Evolutionary conservation across 2,888 invertebrate species (phyloP).

Genomic region (Epinotia nisella): DNA sequence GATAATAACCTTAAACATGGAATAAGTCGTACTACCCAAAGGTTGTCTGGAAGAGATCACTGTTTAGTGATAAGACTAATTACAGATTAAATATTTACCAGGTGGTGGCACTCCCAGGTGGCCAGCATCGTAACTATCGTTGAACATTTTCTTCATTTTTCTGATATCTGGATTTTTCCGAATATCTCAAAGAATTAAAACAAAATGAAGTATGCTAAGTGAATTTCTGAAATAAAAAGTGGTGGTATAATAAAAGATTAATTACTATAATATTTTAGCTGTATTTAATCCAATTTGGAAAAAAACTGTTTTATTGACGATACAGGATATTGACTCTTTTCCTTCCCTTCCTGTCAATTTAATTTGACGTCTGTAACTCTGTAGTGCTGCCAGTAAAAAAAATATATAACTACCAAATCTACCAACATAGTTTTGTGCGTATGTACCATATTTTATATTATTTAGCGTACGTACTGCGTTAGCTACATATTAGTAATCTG

Average conservation of each 20-base stretch:
- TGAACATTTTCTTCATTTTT: conserved; percentile 18
- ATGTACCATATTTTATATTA: too few species aligned
- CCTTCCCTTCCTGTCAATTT: background rate
- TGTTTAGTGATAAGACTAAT: too few species aligned
- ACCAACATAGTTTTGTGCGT: too few species aligned
- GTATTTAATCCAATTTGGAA: background rate
- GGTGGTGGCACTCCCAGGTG: background rate
- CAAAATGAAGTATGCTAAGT: too few species aligned
- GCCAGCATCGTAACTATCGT: background rate
- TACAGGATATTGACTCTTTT: conserved; percentile 11
- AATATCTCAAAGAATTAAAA: too few species aligned
- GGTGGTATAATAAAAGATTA: background rate
- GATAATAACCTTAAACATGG: too few species aligned
- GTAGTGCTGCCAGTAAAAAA: background rate
- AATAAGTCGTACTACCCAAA: background rate
- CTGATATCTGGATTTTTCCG: too few species aligned
- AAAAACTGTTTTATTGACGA: background rate
- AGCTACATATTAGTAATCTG: too few species aligned
- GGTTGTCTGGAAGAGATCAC: background rate
- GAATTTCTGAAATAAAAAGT: background rate
- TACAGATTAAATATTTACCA: background rate
- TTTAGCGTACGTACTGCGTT: background rate
- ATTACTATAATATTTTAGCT: background rate
- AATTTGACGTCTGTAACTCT: conserved; percentile 3
- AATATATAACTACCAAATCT: background rate